Percentiles rank a stretch among this genome's conserved stretches.
Evolutionary conservation across 2,113 vertebrate genomes (phyloP).

Genomic region (Strix uralensis): DNA sequence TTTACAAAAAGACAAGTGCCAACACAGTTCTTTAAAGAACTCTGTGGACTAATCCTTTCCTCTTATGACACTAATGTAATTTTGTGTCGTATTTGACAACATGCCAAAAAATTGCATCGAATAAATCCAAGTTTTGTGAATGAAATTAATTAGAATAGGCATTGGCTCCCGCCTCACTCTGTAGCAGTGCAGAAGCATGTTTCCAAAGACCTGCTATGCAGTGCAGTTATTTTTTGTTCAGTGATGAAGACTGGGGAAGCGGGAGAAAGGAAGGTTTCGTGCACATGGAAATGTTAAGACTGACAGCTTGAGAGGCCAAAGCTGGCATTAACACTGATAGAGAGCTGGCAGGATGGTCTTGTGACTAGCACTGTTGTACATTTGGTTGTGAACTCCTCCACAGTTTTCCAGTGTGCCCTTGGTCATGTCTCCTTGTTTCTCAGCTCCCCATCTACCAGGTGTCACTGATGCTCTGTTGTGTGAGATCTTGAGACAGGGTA

Average conservation of each 20-base stretch:
- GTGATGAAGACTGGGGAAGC: neutral
- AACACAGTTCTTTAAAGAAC: conserved; percentile 41
- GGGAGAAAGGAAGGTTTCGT: neutral
- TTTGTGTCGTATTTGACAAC: neutral
- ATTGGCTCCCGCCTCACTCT: neutral
- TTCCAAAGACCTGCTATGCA: neutral
- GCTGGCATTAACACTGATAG: neutral
- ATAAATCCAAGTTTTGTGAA: conserved; percentile 63
- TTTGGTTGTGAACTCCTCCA: neutral
- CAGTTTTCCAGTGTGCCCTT: neutral
- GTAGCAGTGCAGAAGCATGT: neutral
- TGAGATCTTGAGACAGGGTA: neutral
- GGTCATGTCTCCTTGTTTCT: neutral
- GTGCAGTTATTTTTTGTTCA: neutral
- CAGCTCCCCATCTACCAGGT: neutral
- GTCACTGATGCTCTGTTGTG: neutral
- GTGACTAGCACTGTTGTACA: neutral
- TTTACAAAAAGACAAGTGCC: conserved; percentile 42
- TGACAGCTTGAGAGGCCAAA: neutral
- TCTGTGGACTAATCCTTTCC: conserved; percentile 37
- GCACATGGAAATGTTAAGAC: neutral
- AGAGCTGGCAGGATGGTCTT: neutral
- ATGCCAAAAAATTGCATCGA: conserved; percentile 22
- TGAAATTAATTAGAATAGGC: conserved; percentile 36
- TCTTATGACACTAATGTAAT: conserved; percentile 51